Conservation (phyloP, 2,113 vertebrate genomes). For the Amia ocellicauda region DNA sequence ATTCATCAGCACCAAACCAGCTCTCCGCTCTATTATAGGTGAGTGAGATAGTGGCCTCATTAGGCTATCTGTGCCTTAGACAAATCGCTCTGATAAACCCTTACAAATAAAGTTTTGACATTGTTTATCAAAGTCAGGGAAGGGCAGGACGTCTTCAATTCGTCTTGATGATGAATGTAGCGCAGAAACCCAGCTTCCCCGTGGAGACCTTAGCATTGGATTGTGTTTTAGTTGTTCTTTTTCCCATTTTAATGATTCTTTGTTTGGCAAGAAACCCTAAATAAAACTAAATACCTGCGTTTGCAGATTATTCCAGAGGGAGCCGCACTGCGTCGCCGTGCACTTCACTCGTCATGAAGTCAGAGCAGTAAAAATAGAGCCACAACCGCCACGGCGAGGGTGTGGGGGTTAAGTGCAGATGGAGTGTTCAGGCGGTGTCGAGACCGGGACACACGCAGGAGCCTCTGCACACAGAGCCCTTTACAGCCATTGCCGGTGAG, state of each 20-base stretch:
- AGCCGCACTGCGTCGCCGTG: not conserved
- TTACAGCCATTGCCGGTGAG: not conserved
- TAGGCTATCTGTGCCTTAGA: not conserved
- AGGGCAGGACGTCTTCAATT: too few species aligned
- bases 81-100: too few species aligned
- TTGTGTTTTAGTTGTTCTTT: too few species aligned
- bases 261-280: too few species aligned
- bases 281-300: too few species aligned
- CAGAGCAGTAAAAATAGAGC: too few species aligned
- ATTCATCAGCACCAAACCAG: not conserved
- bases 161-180: too few species aligned
- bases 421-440: not conserved
- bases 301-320: too few species aligned
- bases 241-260: too few species aligned
- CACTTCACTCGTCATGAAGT: not conserved
- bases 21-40: not conserved
- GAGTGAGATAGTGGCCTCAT: slow-evolving; percentile 10
- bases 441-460: not conserved
- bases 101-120: not conserved
- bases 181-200: too few species aligned
- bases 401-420: not conserved
- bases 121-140: not conserved
- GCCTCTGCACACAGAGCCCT: not conserved
- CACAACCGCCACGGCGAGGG: not conserved
- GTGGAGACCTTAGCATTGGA: too few species aligned